phyloP scores from a whole-genome alignment of 53 echinoderm and acorn worm genomes.

The Patiria pectinifera region DNA sequence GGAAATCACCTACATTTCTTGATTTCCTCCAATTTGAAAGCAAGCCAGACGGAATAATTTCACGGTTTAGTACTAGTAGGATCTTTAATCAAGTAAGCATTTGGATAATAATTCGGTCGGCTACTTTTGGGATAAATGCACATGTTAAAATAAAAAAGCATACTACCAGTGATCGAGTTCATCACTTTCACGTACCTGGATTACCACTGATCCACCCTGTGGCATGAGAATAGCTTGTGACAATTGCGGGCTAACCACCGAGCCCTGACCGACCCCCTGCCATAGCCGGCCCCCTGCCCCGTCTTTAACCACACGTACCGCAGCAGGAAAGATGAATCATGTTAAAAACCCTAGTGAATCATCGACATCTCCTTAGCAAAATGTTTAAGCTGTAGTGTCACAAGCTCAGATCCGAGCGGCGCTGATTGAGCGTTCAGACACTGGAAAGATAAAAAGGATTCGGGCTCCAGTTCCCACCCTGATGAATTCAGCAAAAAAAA shows the following conservation, averaged over 20 bases:
- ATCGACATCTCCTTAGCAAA: conserved; percentile 10
- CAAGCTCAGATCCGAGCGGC: not conserved
- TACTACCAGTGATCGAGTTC: no score
- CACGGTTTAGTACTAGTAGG: no score
- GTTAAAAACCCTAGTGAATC: not conserved
- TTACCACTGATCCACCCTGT: no score
- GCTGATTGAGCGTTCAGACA: conserved; percentile 36
- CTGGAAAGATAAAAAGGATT: conserved; percentile 29
- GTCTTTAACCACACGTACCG: not conserved
- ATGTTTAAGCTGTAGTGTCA: conserved; percentile 4
- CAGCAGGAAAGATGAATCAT: conserved; percentile 20
- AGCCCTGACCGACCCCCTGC: not conserved
- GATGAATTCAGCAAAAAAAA: not conserved
- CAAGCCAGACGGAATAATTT: no score
- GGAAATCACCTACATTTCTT: no score
- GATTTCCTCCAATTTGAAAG: no score
- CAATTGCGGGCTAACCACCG: not conserved
- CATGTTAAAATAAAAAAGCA: no score
- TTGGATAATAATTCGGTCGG: no score
- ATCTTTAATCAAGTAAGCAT: no score
- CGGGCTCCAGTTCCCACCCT: not conserved
- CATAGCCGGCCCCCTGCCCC: not conserved
- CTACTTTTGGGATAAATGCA: no score
- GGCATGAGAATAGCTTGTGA: not conserved
- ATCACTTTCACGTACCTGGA: no score